phyloP scores from a whole-genome alignment of 2,113 vertebrate species.

The Ceyx margarethae region DNA sequence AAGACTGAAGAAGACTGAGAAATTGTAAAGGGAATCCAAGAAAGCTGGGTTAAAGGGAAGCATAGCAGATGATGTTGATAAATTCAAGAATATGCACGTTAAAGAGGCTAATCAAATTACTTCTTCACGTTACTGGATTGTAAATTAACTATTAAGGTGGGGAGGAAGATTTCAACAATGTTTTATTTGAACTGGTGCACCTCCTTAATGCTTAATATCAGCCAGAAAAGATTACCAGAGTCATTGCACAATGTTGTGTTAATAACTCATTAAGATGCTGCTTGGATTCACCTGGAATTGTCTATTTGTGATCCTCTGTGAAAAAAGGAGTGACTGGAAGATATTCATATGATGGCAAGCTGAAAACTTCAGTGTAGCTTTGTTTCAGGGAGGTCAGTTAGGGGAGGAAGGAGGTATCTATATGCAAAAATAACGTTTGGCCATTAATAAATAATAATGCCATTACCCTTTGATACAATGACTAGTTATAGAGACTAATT shows the following conservation, averaged over 20 bases:
- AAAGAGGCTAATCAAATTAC: constrained; percentile 31
- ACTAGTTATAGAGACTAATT: not conserved
- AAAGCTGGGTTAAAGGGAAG: constrained; percentile 58
- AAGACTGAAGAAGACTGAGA: constrained; percentile 36
- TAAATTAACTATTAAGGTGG: constrained; percentile 12
- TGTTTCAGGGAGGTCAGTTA: not conserved
- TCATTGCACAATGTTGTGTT: not conserved
- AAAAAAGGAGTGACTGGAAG: not conserved
- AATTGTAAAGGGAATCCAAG: constrained; percentile 38
- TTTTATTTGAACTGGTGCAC: not conserved
- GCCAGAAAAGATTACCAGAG: not conserved
- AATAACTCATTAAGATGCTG: not conserved
- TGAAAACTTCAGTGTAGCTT: not conserved
- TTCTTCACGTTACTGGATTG: not conserved
- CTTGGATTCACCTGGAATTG: not conserved
- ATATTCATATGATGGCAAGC: not conserved
- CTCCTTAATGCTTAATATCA: not conserved
- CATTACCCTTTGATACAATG: not conserved
- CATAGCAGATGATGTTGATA: constrained; percentile 45
- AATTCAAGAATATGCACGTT: constrained; percentile 57
- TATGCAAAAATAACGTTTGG: not conserved
- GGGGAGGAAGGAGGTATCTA: not conserved
- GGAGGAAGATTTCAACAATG: not conserved
- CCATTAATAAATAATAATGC: not conserved
- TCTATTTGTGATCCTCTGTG: not conserved